Evolutionary conservation across 2,888 invertebrate species (phyloP), one percentile per base, ranked within the genome.

Genomic region (Drosophila stalkeri): DNA sequence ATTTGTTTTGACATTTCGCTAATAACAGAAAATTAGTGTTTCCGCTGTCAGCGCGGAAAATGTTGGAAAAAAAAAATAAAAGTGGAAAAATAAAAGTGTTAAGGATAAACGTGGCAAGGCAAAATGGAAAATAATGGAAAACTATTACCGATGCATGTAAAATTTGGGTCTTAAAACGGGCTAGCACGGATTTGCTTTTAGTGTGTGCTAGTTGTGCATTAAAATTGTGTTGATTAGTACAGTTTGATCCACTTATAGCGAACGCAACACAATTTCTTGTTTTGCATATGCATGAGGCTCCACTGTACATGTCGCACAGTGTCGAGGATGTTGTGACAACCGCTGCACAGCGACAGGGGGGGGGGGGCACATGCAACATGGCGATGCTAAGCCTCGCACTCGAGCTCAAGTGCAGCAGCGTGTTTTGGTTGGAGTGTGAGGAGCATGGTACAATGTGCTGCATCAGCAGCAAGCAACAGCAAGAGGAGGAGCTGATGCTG

Each of bases 11-110:
- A 86, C 85, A 83, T 77, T 80, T 64, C 55, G 63, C 77, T 85
- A 86, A 85, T 88, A 88, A 86, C 83, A 72, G 77, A 47, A 83
- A 83, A 85, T 88, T 75, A 81, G 75, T 74, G 64, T 74, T 80
- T 70, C 60, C 65, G 55, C 70, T 75, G 77, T 65, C 81, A 72
- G 55, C 51, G 64, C 44, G 43, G 35, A 64, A 68, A 68, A 31
- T 7, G 18, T 23, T 33, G 16, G 3, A 16, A 39, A 11, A 52
- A 56, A 8, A 18, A 62, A 63, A 64, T 35, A n/a, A n/a, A 35
- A 12, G 4, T 11, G 20, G 20, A 39, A 64, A 54, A 49, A 74
- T 47, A 39, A 75, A 63, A 51, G 16, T 33, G 44, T 44, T 43
- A 59, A 14, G 39, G 3, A 18, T 61, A 47, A 18, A 9, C 11